A percentile compares a stretch with the other conserved stretches of the same genome.
These are phyloP conservation scores for Panthera uncia DNA, from an alignment of 2,113 vertebrate genomes.

Conservation along the genomic window DNA sequence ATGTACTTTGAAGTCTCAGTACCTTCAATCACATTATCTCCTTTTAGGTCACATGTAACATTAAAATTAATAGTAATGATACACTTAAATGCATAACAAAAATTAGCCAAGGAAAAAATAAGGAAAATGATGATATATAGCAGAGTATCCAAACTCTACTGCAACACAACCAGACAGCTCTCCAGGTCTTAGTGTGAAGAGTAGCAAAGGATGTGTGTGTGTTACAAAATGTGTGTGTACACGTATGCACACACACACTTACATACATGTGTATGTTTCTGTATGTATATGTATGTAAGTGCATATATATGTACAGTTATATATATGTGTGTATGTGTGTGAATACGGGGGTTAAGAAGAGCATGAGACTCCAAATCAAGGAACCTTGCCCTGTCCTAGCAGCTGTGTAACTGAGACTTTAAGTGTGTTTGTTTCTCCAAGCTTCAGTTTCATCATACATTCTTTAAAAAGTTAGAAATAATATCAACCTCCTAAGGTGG, in stretches of 20 bases:
- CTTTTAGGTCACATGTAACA: not conserved
- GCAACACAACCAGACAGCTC: not conserved
- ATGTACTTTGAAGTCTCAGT: not conserved
- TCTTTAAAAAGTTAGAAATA: not conserved
- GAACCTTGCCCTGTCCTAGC: not conserved
- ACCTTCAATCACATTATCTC: not conserved
- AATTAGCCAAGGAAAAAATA: not conserved
- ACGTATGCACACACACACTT: no score
- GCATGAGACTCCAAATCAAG: not conserved
- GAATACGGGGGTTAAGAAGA: not conserved
- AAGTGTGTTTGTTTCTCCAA: not conserved
- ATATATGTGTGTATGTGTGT: not conserved
- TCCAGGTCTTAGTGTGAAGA: not conserved
- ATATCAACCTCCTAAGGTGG: not conserved
- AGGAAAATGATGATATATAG: not conserved
- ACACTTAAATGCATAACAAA: slow-evolving; percentile 38
- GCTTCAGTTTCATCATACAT: not conserved
- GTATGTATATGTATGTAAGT: not conserved
- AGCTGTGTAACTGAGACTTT: not conserved
- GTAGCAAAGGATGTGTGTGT: not conserved
- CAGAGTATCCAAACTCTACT: not conserved
- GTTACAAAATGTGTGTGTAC: not conserved
- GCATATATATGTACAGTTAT: not conserved
- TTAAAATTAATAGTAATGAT: slow-evolving; percentile 29
- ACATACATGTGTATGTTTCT: not conserved